Evolutionary conservation across 2,113 vertebrate species (phyloP).

Genomic region (Serinus canaria): DNA sequence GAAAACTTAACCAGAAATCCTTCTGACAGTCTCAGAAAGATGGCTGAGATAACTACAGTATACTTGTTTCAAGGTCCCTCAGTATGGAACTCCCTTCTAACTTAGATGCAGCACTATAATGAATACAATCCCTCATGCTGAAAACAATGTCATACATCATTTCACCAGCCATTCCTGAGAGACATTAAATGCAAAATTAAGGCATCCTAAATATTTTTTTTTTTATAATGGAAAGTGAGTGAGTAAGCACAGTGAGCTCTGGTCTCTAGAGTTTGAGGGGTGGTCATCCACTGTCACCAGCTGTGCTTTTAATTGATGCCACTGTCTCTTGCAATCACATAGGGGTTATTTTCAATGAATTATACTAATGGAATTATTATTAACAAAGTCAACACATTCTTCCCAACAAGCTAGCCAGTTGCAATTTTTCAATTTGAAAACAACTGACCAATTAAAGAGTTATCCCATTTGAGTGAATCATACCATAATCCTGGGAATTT

Average conservation of each 20-base stretch:
- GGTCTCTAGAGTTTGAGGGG: background rate
- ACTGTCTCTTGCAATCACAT: constrained; percentile 5
- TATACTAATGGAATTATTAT: background rate
- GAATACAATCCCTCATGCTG: background rate
- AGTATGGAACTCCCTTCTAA: background rate
- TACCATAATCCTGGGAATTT: background rate
- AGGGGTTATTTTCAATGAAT: background rate
- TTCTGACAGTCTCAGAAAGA: background rate
- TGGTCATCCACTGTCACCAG: background rate
- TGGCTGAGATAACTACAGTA: background rate
- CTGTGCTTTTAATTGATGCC: background rate
- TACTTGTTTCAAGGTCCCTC: background rate
- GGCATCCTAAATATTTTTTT: background rate
- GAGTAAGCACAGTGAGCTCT: constrained; percentile 3
- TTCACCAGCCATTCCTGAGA: background rate
- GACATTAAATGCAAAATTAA: background rate
- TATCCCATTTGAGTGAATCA: background rate
- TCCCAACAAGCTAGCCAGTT: background rate
- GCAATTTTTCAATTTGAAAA: constrained; percentile 5
- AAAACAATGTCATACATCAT: background rate
- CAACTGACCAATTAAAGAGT: background rate
- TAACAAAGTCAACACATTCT: background rate
- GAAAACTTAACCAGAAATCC: background rate
- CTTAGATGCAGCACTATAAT: background rate
- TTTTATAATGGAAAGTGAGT: background rate